phyloP scores from a whole-genome alignment of 2,888 invertebrate species.

The Synanthedon tipuliformis region DNA sequence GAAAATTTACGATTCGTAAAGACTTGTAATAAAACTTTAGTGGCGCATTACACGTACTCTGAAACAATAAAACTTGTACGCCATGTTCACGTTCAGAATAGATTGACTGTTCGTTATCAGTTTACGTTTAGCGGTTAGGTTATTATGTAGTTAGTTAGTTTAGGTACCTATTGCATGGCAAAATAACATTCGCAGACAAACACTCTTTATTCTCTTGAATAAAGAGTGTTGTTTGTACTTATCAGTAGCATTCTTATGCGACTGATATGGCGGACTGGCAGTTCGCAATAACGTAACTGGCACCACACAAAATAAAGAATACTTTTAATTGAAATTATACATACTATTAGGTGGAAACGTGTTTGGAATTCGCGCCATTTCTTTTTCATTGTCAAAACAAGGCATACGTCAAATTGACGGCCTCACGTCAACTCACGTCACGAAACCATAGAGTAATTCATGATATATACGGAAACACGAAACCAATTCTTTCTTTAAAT shows the following conservation, averaged over 20 bases:
- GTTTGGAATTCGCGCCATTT: constrained; percentile 20
- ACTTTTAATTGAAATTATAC: constrained; percentile 17
- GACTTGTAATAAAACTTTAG: background rate
- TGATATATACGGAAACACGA: too few species aligned
- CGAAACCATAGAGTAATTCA: too few species aligned
- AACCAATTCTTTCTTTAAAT: too few species aligned
- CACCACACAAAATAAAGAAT: constrained; percentile 5
- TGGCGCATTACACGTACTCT: background rate
- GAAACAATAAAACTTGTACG: background rate
- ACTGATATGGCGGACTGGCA: constrained; percentile 9
- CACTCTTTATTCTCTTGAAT: constrained; percentile 12
- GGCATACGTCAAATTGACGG: constrained; percentile 22
- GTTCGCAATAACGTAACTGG: constrained; percentile 11
- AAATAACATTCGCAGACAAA: too few species aligned
- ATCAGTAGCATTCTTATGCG: too few species aligned
- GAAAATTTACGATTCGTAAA: background rate
- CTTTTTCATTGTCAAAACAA: constrained; percentile 29
- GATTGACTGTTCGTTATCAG: too few species aligned
- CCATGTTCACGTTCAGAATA: background rate
- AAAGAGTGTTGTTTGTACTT: too few species aligned
- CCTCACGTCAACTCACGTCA: constrained; percentile 10
- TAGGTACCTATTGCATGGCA: too few species aligned
- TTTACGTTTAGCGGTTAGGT: too few species aligned
- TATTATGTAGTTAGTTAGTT: too few species aligned
- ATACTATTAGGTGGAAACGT: constrained; percentile 13